phyloP scores from a whole-genome alignment of 2,113 vertebrate species.

The Amazona vittata region DNA sequence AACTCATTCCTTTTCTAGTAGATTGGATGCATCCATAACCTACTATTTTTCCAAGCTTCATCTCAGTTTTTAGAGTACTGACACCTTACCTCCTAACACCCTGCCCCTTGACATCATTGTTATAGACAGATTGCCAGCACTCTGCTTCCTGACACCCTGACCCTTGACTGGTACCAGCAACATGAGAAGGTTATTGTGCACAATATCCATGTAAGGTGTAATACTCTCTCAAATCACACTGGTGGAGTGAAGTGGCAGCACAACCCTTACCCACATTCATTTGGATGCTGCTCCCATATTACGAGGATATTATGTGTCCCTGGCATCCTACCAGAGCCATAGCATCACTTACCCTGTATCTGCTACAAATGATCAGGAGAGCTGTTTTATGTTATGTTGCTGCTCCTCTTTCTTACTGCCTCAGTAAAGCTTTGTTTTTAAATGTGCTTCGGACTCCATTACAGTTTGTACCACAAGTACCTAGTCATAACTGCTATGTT shows the following conservation, averaged over 20 bases:
- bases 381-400: background rate
- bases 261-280: background rate
- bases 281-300: background rate
- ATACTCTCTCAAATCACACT: background rate
- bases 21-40: background rate
- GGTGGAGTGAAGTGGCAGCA: background rate
- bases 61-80: background rate
- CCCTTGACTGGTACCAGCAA: background rate
- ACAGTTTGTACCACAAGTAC: background rate
- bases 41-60: background rate
- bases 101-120: background rate
- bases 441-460: background rate
- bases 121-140: background rate
- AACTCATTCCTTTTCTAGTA: background rate
- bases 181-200: background rate
- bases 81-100: background rate
- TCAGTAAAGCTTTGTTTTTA: background rate
- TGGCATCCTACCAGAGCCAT: background rate
- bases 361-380: background rate
- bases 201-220: background rate
- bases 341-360: background rate
- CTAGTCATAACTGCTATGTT: background rate
- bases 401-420: background rate
- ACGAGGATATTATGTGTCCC: too few species aligned
- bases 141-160: background rate